Evolutionary conservation across 92 coral and sea anemone genomes (phyloP), one percentile per base, ranked within the genome.

Genomic region (Galaxea fascicularis): DNA sequence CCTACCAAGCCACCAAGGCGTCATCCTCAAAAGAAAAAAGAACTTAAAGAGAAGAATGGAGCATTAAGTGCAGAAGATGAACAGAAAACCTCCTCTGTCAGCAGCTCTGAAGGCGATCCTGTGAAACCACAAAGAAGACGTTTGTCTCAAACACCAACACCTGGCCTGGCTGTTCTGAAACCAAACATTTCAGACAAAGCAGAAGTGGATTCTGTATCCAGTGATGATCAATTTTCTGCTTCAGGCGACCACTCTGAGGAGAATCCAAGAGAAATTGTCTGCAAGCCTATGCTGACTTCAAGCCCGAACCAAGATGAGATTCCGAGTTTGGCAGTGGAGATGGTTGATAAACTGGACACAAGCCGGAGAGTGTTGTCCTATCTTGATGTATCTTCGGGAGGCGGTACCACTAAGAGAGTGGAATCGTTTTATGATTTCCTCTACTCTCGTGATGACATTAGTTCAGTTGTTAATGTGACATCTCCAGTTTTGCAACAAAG

Each of bases 361-460:
- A 87, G 92, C 18, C 95, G 85, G 4, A 84, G 92, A 58, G 74
- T 89, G 7, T 79, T 88, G 8, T 88, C 95, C 26, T 82, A 88
- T 30, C 73, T 84, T 44, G 92, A 91, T 45, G 95, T 78, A n/a
- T 79, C 95, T 5, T 26, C 92, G 0, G 90, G 63, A 24, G 76
- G 78, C 11, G 59, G 74, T 21, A 46, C 29, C 18, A 30, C 25
- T 4, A 79, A 80, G 69, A 83, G 88, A 65, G 95, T 76, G 16
- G 76, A 82, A 12, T 92, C 98, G 25, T 94, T 94, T 77, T 94
- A 94, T 94, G 98, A 94, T 51, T 92, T 69, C 30, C 74, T 94
- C 28, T 91, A 88, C 71, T 91, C 95, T 39, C 47, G 46, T 22
- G 70, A 78, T 8, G 89, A 56, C 1, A 49, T 7, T 58, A 70